phyloP scores from a whole-genome alignment of 1,140 invertebrate genomes.

The Papilio helenus region DNA sequence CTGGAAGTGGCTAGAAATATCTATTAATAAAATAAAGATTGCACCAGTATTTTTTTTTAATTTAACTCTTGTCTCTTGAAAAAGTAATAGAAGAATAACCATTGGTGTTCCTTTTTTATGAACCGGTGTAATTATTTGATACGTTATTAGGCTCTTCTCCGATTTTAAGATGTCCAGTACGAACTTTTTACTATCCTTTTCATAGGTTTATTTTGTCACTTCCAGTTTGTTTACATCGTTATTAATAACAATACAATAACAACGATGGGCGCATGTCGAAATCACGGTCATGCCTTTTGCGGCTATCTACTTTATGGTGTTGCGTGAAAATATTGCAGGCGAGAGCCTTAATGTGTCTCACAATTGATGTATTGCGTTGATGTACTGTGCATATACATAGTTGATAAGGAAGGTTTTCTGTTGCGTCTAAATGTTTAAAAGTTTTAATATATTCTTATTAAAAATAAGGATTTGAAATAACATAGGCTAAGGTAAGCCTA shows the following conservation, averaged over 20 bases:
- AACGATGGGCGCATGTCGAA: slow-evolving; percentile 45
- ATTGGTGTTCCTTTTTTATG: too few species aligned
- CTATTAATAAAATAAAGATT: too few species aligned
- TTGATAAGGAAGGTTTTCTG: not conserved
- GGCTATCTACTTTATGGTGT: slow-evolving; percentile 41
- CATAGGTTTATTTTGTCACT: slow-evolving; percentile 4
- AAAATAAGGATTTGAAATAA: too few species aligned
- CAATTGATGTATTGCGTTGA: not conserved
- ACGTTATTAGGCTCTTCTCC: too few species aligned
- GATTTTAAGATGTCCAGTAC: not conserved
- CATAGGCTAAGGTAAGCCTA: too few species aligned
- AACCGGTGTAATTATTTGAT: too few species aligned
- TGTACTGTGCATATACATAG: not conserved
- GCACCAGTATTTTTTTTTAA: too few species aligned
- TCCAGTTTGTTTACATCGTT: slow-evolving; percentile 35
- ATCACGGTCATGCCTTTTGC: slow-evolving; percentile 51
- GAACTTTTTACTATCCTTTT: not conserved
- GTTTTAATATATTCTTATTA: too few species aligned
- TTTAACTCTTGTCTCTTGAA: too few species aligned
- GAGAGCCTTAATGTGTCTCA: not conserved
- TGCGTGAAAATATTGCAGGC: slow-evolving; percentile 41
- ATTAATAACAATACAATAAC: slow-evolving; percentile 41
- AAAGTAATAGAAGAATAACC: too few species aligned
- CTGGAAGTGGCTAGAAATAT: slow-evolving; percentile 19
- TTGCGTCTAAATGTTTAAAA: not conserved